Percentiles rank a stretch among this genome's conserved stretches.
phyloP scores from a whole-genome alignment of 2,888 invertebrate genomes.

The Drosophila neutralis region DNA sequence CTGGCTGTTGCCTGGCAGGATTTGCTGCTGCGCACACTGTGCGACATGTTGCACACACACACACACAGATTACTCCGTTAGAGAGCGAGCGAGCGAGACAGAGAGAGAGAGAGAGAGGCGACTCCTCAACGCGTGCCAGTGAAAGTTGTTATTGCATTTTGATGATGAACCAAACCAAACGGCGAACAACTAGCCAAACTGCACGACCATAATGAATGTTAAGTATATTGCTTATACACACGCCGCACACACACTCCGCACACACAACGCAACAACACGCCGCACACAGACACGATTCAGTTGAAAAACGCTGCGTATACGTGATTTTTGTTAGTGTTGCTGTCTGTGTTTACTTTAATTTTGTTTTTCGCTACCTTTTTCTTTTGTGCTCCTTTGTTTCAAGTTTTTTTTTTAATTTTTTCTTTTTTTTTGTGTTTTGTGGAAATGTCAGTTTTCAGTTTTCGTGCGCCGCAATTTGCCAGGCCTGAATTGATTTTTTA shows the following conservation, averaged over 20 bases:
- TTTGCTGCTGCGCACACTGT: slow-evolving; percentile 76
- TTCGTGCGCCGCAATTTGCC: slow-evolving; percentile 40
- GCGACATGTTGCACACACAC: slow-evolving; percentile 73
- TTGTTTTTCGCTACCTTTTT: slow-evolving; percentile 28
- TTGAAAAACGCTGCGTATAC: slow-evolving; percentile 58
- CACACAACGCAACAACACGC: not conserved
- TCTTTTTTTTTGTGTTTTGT: slow-evolving; percentile 8
- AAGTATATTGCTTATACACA: slow-evolving; percentile 59
- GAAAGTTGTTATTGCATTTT: slow-evolving; percentile 77
- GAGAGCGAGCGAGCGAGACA: not conserved
- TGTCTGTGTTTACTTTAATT: slow-evolving; percentile 23
- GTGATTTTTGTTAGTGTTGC: slow-evolving; percentile 41
- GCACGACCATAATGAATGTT: slow-evolving; percentile 68
- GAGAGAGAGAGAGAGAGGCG: not conserved
- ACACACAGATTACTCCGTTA: not conserved
- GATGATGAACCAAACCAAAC: slow-evolving; percentile 32
- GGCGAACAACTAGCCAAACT: slow-evolving; percentile 60
- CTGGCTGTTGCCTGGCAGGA: slow-evolving; percentile 43
- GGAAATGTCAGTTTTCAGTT: slow-evolving; percentile 29
- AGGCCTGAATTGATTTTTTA: slow-evolving; percentile 40
- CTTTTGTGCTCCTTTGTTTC: slow-evolving; percentile 4
- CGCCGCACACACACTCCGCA: slow-evolving; percentile 13
- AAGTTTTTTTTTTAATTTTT: not conserved
- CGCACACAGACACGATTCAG: slow-evolving; percentile 34
- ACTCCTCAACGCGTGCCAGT: slow-evolving; percentile 61